Conservation (phyloP, 2,888 invertebrate species). For the Escarpia spicata region DNA sequence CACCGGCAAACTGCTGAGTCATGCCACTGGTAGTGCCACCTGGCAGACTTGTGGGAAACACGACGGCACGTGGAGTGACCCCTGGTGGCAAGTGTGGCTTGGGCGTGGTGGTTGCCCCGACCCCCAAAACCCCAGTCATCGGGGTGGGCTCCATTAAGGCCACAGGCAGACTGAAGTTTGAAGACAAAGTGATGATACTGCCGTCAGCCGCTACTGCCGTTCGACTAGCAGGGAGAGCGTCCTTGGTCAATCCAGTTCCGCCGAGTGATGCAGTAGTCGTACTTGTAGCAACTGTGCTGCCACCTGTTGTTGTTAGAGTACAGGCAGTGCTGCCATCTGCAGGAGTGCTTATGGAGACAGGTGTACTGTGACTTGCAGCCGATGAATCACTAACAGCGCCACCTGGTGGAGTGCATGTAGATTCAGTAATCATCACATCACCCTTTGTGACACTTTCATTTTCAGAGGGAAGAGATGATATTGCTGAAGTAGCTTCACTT, state of each 20-base stretch:
- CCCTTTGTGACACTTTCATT: not conserved
- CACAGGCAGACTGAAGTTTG: not conserved
- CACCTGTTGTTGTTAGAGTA: not conserved
- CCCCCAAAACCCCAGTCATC: not conserved
- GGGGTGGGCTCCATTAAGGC: not conserved
- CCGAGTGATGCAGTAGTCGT: not conserved
- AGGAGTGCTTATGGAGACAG: not conserved
- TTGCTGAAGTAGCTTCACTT: not conserved
- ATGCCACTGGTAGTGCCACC: not conserved
- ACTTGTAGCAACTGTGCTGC: not conserved
- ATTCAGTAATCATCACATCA: not conserved
- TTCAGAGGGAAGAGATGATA: not conserved
- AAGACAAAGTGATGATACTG: not conserved
- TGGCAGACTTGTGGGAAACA: not conserved
- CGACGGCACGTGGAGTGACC: not conserved
- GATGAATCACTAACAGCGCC: not conserved
- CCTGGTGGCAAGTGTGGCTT: not conserved
- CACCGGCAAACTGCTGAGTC: not conserved
- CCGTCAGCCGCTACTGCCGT: not conserved
- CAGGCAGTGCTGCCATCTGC: not conserved
- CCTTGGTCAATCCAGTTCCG: not conserved
- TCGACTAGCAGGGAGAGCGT: not conserved
- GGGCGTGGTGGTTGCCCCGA: not conserved
- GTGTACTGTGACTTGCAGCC: not conserved
- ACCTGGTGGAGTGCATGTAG: not conserved